A percentile compares a stretch with the other conserved stretches of the same genome.
Conservation (phyloP, 1,140 invertebrate species). For the Bombus ignitus region DNA sequence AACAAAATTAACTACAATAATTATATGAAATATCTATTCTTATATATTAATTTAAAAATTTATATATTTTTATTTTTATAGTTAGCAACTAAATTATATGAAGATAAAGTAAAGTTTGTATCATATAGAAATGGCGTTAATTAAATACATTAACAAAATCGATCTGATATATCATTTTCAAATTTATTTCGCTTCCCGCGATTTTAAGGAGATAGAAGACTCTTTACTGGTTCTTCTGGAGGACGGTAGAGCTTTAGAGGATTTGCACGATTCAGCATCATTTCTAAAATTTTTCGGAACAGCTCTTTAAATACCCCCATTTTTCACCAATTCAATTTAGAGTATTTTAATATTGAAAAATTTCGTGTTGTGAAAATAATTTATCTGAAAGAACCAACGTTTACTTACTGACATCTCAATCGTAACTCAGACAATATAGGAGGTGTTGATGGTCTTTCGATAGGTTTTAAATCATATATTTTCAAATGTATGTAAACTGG, state of each 20-base stretch:
- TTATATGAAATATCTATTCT: neutral
- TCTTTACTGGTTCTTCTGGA: constrained; percentile 8
- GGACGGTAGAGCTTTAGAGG: neutral
- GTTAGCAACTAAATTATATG: neutral
- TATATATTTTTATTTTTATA: neutral
- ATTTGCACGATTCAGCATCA: neutral
- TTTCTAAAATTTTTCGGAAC: constrained; percentile 31
- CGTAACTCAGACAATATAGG: constrained; percentile 49
- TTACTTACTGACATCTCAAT: constrained; percentile 42
- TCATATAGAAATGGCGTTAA: neutral
- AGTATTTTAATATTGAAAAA: neutral
- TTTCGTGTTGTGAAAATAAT: neutral
- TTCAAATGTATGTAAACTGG: constrained; percentile 73
- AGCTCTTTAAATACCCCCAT: too few relatives aligned
- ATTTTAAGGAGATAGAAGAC: neutral
- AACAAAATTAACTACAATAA: neutral
- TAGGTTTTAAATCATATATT: constrained; percentile 67
- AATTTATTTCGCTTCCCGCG: neutral
- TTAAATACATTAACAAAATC: neutral
- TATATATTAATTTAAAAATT: neutral
- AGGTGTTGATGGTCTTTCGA: constrained; percentile 65
- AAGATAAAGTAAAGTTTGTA: neutral
- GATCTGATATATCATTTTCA: neutral
- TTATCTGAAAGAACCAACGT: too few relatives aligned
- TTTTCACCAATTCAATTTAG: too few relatives aligned